phyloP scores from a whole-genome alignment of 2,797 vertebrate species.

The Potorous gilbertii region DNA sequence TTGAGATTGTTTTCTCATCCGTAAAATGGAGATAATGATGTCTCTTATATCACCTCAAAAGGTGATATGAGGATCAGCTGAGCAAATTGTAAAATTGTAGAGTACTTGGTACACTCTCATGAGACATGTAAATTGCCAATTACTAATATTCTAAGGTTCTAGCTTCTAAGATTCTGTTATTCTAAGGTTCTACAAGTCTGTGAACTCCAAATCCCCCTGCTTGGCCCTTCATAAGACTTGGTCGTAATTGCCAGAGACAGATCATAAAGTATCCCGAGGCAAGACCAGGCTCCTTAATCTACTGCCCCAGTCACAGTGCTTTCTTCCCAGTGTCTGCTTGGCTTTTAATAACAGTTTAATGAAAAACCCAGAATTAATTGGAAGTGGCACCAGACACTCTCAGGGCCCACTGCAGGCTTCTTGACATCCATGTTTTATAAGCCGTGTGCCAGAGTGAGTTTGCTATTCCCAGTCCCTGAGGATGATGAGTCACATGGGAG shows the following conservation, averaged over 20 bases:
- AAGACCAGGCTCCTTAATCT: slow-evolving; percentile 78
- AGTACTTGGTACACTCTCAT: neutral
- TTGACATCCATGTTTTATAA: slow-evolving; percentile 74
- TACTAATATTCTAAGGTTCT: neutral
- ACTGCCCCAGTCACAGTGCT: slow-evolving; percentile 74
- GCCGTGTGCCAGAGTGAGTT: neutral
- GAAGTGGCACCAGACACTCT: slow-evolving; percentile 76
- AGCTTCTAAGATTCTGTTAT: neutral
- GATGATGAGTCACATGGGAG: neutral
- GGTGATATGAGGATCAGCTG: neutral
- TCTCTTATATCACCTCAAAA: neutral
- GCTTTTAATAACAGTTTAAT: slow-evolving; percentile 81
- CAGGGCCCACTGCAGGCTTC: slow-evolving; percentile 62
- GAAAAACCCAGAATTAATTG: slow-evolving; percentile 83
- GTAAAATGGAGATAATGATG: neutral
- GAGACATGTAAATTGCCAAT: neutral
- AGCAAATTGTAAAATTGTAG: neutral
- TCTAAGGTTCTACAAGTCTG: neutral
- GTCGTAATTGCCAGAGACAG: slow-evolving; percentile 77
- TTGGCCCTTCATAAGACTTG: neutral
- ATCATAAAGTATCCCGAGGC: slow-evolving; percentile 78
- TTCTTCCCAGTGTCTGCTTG: slow-evolving; percentile 76
- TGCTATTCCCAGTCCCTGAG: neutral
- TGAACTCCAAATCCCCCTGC: neutral
- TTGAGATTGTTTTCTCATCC: neutral